Evolutionary conservation across 2,797 vertebrate genomes (phyloP).

Genomic region (Sphaeramia orbicularis): DNA sequence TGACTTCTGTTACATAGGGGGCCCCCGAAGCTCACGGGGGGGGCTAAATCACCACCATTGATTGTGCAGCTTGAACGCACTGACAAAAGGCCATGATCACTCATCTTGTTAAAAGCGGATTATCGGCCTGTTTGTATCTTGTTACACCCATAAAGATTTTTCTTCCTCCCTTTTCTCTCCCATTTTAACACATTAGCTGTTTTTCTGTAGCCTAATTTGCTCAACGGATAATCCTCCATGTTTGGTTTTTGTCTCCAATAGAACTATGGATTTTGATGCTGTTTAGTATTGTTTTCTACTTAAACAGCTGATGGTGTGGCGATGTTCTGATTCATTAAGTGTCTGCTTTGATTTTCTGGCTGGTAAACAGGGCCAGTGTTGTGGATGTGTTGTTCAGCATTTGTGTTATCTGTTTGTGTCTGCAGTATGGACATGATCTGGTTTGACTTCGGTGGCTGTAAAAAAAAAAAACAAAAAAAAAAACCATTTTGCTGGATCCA

Average conservation of each 20-base stretch:
- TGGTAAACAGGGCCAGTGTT: constrained; percentile 24
- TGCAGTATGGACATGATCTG: constrained; percentile 16
- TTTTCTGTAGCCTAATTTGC: constrained; percentile 73
- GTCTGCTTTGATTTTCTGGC: constrained; percentile 48
- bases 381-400: constrained; percentile 26
- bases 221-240: constrained; percentile 65
- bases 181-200: constrained; percentile 75
- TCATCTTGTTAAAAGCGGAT: constrained; percentile 87
- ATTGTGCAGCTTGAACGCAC: constrained; percentile 78
- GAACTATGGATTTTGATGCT: constrained; percentile 57
- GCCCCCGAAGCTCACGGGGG: constrained; percentile 53
- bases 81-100: constrained; percentile 84
- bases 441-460: constrained; percentile 19
- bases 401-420: constrained; percentile 16
- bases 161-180: constrained; percentile 55
- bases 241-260: constrained; percentile 45
- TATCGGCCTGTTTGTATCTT: constrained; percentile 85
- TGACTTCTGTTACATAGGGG: constrained; percentile 55
- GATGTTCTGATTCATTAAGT: constrained; percentile 49
- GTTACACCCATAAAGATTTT: constrained; percentile 81
- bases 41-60: constrained; percentile 85
- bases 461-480: neutral
- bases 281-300: constrained; percentile 31
- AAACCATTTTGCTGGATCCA: constrained; percentile 3
- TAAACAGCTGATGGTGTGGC: constrained; percentile 16